Conservation (phyloP, 1,140 invertebrate genomes). For the Brachystomella parvula region DNA sequence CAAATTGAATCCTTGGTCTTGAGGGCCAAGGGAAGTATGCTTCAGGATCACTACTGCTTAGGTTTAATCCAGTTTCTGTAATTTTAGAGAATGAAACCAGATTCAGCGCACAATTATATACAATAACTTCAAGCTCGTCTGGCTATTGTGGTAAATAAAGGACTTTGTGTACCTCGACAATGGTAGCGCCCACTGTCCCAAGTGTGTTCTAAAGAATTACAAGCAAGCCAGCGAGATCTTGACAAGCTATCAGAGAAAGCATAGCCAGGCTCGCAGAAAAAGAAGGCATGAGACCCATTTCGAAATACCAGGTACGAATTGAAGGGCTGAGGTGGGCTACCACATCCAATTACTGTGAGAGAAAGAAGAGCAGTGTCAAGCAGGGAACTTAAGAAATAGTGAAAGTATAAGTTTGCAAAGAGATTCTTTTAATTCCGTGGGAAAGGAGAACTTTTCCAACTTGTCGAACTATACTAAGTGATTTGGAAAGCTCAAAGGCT, state of each 20-base stretch:
- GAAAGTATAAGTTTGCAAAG: not conserved
- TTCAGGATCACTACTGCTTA: not conserved
- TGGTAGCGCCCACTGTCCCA: conserved; percentile 17
- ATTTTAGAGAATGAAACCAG: not conserved
- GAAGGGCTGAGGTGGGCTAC: conserved; percentile 8
- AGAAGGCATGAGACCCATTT: conserved; percentile 33
- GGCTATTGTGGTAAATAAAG: not conserved
- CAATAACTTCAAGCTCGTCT: not conserved
- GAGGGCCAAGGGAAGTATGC: not conserved
- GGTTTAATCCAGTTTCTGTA: not conserved
- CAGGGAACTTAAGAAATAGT: no score
- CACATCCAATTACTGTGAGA: conserved; percentile 33
- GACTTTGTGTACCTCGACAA: conserved; percentile 29
- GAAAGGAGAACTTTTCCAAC: no score
- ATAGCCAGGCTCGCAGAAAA: conserved; percentile 29
- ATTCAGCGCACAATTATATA: not conserved
- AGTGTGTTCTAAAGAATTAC: conserved; percentile 25
- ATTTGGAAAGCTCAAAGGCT: no score
- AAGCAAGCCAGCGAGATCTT: conserved; percentile 29
- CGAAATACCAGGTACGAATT: conserved; percentile 32
- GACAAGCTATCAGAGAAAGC: conserved; percentile 29
- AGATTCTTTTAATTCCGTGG: no score
- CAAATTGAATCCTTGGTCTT: not conserved
- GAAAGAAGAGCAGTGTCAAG: not conserved
- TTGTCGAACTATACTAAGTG: no score